Evolutionary conservation across 1,140 invertebrate species (phyloP).

Genomic region (Yoshiicerus persimilis): DNA sequence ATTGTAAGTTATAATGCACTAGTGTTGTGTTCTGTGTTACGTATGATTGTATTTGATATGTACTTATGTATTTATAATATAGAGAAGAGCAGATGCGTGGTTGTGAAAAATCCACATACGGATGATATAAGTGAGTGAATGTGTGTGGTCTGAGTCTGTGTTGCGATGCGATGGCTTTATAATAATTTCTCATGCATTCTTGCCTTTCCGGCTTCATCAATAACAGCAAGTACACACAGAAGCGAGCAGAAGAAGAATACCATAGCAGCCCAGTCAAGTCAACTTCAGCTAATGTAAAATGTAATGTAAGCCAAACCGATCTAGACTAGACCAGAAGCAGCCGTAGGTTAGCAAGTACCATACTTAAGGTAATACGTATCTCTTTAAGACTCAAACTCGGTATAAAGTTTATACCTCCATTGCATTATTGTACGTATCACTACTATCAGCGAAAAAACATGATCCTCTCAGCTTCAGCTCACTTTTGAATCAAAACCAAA

Average conservation of each 20-base stretch:
- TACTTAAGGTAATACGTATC: neutral
- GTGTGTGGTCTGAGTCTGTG: constrained; percentile 44
- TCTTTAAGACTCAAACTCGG: neutral
- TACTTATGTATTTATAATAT: neutral
- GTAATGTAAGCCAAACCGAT: neutral
- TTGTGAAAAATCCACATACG: constrained; percentile 44
- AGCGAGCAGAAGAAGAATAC: constrained; percentile 18
- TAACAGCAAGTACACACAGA: constrained; percentile 41
- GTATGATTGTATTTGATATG: neutral
- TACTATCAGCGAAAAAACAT: constrained; percentile 22
- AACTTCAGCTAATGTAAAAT: neutral
- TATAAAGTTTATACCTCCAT: neutral
- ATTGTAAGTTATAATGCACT: neutral
- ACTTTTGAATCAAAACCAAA: neutral
- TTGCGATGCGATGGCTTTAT: constrained; percentile 42
- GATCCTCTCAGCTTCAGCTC: neutral
- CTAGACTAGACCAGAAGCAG: neutral
- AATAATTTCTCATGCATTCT: constrained; percentile 49
- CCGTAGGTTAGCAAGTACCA: neutral
- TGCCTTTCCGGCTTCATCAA: constrained; percentile 48
- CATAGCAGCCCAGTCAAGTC: neutral
- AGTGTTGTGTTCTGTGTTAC: neutral
- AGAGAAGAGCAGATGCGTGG: constrained; percentile 21
- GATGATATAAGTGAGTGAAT: constrained; percentile 41
- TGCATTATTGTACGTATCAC: neutral